Base-by-base conservation (phyloP, 2,888 invertebrate species). In the Agrotis exclamationis region DNA sequence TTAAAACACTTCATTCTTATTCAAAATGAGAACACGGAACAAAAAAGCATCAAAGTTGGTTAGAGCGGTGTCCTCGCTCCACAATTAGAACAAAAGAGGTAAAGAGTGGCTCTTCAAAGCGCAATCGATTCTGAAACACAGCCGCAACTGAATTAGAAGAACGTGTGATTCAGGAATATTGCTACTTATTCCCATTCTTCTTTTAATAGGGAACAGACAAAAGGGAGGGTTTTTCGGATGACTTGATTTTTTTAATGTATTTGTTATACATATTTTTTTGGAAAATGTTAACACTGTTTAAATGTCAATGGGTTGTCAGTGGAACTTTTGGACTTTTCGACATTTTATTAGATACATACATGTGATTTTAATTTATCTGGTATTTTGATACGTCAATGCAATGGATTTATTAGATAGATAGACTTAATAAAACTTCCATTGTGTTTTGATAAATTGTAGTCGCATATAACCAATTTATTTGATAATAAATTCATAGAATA, bases 1-100 rank as follows among this genome's bases (percentile, higher is more conserved):
- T 79, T 74, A 68, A 64, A 79, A 82, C 74, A 79, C 58, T 79
- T 79, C 67, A 82, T 79, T 82, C 80, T 79, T 82, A 82, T 82
- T 79, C 80, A 74, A 79, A 79, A 82, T 79, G 83, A 79, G 79
- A 58, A 82, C 79, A 67, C 33, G n/a, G 74, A 82, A 79, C 62
- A 79, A 79, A 79, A 79, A 82, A 79, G 74, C 75, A 80, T 79
- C 79, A 74, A 74, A 74, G 80, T 79, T 79, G 69, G 83, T 66
- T 74, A 70, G 75, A 82, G 59, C 60, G 9, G 83, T 63, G 80
- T 85, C 88, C 88, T 85, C 88, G 89, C 85, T 89, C 87, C 80
- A 89, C 93, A 92, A 93, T 92, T 93, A 92, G 89, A 87, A 89
- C 89, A 89, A 91, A 89, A 91, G 89, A 85, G 87, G 80, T 82